These are phyloP conservation scores for Hecatera dysodea DNA, from an alignment of 2,888 invertebrate genomes.

Conservation along the genomic window DNA sequence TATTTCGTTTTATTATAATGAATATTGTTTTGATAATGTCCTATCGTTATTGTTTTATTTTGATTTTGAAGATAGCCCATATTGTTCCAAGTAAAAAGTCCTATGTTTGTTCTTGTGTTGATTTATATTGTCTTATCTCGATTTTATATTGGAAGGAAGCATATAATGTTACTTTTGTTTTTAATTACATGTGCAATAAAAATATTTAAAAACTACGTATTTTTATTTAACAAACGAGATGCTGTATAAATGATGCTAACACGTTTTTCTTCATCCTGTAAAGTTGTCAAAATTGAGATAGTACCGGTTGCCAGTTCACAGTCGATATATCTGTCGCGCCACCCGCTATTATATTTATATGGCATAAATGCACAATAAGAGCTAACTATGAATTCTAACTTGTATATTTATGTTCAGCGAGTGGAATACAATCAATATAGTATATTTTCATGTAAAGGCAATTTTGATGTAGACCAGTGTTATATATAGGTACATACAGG, in stretches of 20 bases:
- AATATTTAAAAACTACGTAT: conserved; percentile 1
- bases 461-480: no score
- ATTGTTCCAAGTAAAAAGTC: conserved; percentile 20
- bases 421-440: no score
- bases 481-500: no score
- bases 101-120: conserved; percentile 28
- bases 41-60: conserved; percentile 31
- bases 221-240: conserved; percentile 6
- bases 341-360: no score
- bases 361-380: no score
- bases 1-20: conserved; percentile 16
- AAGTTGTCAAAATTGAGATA: no score
- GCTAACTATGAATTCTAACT: no score
- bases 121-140: conserved; percentile 27
- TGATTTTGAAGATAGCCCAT: conserved; percentile 23
- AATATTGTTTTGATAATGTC: conserved; percentile 30
- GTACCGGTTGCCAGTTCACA: no score
- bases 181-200: conserved; percentile 25
- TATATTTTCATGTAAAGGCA: no score
- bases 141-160: conserved; percentile 25
- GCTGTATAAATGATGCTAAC: neutral
- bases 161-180: conserved; percentile 23
- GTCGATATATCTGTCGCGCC: no score
- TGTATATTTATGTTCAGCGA: no score
- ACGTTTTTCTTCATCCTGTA: no score